Evolutionary conservation across 2,113 vertebrate species (phyloP).

Genomic region (Tympanuchus pallidicinctus): DNA sequence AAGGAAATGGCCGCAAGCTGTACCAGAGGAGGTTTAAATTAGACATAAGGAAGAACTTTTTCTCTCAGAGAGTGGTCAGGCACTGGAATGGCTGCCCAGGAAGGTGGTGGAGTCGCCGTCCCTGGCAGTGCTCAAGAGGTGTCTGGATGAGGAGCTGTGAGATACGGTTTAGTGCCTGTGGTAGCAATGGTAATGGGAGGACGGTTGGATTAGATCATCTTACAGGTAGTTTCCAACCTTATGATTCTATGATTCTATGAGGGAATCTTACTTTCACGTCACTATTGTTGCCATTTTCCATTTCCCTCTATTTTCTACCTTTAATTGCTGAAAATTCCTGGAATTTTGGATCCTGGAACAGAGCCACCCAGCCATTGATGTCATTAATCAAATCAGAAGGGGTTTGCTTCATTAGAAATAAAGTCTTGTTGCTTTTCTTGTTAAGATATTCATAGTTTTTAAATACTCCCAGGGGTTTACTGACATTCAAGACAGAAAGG

Average conservation of each 20-base stretch:
- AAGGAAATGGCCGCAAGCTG: no score
- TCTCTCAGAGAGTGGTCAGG: no score
- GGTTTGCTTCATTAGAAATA: neutral
- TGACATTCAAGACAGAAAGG: neutral
- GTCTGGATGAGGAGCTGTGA: no score
- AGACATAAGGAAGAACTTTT: no score
- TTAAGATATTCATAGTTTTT: neutral
- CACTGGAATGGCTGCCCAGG: no score
- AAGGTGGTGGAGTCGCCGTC: no score
- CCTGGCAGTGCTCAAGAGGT: no score
- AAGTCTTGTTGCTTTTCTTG: neutral
- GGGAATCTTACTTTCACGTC: accelerated
- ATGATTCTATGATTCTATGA: neutral
- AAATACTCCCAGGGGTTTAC: neutral
- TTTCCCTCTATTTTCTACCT: neutral
- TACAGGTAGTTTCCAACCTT: no score
- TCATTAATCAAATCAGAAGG: neutral
- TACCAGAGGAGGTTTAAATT: no score
- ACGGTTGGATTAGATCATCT: no score
- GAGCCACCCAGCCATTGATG: neutral
- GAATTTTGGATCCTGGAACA: neutral
- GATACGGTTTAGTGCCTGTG: no score
- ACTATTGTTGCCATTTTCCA: neutral
- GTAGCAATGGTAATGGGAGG: no score
- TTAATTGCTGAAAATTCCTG: neutral